Evolutionary conservation across 2,113 vertebrate species (phyloP).

Genomic region (Rhea pennata): DNA sequence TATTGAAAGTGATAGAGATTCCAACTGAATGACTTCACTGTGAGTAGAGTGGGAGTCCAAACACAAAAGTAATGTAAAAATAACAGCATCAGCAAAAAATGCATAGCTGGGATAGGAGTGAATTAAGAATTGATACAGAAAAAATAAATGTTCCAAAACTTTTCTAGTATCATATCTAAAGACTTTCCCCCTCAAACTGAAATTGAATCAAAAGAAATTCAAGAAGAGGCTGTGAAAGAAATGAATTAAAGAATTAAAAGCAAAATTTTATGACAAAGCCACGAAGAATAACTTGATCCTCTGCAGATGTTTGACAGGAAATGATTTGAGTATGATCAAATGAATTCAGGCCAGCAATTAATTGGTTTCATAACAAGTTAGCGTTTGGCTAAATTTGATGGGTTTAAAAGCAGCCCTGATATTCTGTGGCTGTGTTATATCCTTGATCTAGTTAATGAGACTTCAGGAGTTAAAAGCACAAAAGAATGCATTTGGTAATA

Average conservation of each 20-base stretch:
- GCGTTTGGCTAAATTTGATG: background rate
- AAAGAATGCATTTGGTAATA: background rate
- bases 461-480: background rate
- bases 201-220: background rate
- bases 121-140: background rate
- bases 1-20: slow-evolving; percentile 42
- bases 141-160: background rate
- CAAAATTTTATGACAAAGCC: background rate
- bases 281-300: slow-evolving; percentile 11
- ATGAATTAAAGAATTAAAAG: background rate
- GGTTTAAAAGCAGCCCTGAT: background rate
- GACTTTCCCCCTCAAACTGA: background rate
- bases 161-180: background rate
- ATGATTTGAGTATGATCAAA: background rate
- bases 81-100: slow-evolving; percentile 40
- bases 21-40: slow-evolving; percentile 46
- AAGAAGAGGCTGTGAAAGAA: background rate
- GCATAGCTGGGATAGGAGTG: background rate
- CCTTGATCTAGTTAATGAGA: background rate
- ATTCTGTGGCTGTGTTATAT: background rate
- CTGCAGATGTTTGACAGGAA: slow-evolving; percentile 51
- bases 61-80: background rate
- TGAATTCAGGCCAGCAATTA: slow-evolving; percentile 20
- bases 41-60: slow-evolving; percentile 12
- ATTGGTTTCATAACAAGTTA: slow-evolving; percentile 14